Conservation (phyloP, 2,113 vertebrate species). For the Takifugu bimaculatus region DNA sequence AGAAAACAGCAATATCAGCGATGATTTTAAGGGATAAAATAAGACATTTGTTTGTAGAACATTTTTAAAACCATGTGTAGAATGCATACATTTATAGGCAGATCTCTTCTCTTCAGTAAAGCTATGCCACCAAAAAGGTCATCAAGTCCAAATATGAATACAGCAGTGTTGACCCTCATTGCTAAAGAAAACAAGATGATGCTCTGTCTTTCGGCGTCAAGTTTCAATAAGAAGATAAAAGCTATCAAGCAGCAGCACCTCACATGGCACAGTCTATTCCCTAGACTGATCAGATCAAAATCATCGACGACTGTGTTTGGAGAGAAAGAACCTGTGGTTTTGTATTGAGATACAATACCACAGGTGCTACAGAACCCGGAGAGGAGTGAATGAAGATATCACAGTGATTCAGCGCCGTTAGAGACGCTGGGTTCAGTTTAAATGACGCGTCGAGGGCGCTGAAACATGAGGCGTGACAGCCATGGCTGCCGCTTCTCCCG, state of each 20-base stretch:
- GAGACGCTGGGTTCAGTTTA: conserved; percentile 19
- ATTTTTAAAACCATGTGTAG: conserved; percentile 19
- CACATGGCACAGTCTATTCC: conserved; percentile 22
- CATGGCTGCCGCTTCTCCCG: conserved; percentile 38
- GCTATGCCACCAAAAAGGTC: conserved; percentile 63
- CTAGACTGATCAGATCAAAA: conserved; percentile 28
- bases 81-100: conserved; percentile 45
- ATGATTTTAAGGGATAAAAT: conserved; percentile 43
- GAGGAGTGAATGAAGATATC: conserved; percentile 60
- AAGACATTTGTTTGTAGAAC: conserved; percentile 23
- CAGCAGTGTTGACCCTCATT: not conserved
- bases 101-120: conserved; percentile 60
- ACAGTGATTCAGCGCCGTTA: conserved; percentile 68
- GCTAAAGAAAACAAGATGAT: conserved; percentile 34
- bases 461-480: conserved; percentile 1
- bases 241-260: conserved; percentile 59
- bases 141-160: conserved; percentile 25
- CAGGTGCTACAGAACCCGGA: conserved; percentile 43
- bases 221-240: conserved; percentile 63
- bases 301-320: conserved; percentile 18
- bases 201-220: conserved; percentile 38
- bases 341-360: conserved; percentile 15
- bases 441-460: too few relatives aligned
- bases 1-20: conserved; percentile 49
- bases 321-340: conserved; percentile 1